These are phyloP conservation scores for Hymenochirus boettgeri DNA, from an alignment of 2,113 vertebrate species.

Conservation along the genomic window DNA sequence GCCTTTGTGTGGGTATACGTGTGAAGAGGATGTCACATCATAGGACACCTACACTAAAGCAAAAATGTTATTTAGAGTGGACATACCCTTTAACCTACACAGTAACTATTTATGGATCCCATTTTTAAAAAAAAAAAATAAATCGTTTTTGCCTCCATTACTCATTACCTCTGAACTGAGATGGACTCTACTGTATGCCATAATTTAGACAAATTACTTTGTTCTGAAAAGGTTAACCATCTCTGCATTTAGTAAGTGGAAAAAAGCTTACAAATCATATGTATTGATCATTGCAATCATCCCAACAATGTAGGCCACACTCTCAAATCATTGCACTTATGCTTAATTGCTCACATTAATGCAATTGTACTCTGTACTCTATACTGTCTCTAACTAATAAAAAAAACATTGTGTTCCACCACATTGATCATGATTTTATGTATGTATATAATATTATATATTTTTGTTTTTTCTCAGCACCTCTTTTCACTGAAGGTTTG, in stretches of 20 bases:
- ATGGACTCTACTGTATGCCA: slow-evolving; percentile 59
- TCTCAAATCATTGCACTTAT: slow-evolving; percentile 90
- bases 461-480: slow-evolving; percentile 61
- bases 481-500: no score
- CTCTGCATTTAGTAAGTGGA: slow-evolving; percentile 76
- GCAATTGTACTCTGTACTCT: slow-evolving; percentile 86
- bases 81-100: no score
- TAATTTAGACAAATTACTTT: slow-evolving; percentile 71
- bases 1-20: no score
- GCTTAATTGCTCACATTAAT: slow-evolving; percentile 91
- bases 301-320: slow-evolving; percentile 79
- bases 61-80: no score
- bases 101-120: no score
- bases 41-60: no score
- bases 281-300: slow-evolving; percentile 85
- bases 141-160: slow-evolving; percentile 51
- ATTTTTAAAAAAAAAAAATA: no score
- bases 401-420: slow-evolving; percentile 58
- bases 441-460: no score
- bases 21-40: no score
- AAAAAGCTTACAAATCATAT: slow-evolving; percentile 84
- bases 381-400: slow-evolving; percentile 73
- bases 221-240: slow-evolving; percentile 77
- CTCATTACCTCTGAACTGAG: slow-evolving; percentile 58
- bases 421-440: slow-evolving; percentile 62